Evolutionary conservation across 2,113 vertebrate species (phyloP), one percentile per base, ranked within the genome.

Genomic region (Dromaius novaehollandiae): DNA sequence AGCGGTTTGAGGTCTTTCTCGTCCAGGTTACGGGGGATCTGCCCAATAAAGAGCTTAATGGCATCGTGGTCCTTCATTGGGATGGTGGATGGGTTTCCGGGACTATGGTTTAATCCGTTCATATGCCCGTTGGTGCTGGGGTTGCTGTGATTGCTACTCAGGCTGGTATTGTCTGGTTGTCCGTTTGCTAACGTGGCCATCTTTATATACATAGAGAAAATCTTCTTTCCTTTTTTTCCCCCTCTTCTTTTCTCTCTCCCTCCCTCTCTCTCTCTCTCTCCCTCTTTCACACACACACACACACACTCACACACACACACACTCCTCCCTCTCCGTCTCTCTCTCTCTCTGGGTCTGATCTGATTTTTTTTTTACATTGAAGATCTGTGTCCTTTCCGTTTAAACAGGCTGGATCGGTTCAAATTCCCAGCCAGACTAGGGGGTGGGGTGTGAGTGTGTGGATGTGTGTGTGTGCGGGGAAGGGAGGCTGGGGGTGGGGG

Each of bases 41-140:
- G 99, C 96, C 99, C 99, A 98, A 99, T 99, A 99, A 99, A 99
- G 97, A 99, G 99, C 99, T 99, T 99, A 98, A 99, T 99, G 98
- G 99, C 99, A 99, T 99, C 99, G 98, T 99, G 99, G 98, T 99
- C 99, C 98, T 99, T 99, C 99, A 99, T 99, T 98, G 99, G 99
- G 98, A 99, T 99, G 98, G 99, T 99, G 98, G 98, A 99, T 97
- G 99, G 98, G 99, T 99, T 99, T 98, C 98, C 98, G 98, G 99
- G 99, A 98, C 99, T 99, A 98, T 98, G 99, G 98, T 98, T 99
- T 99, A 99, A 99, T 99, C 99, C 99, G 98, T 99, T 99, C 99
- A 99, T 99, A 97, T 99, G 99, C 98, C 99, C 99, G 98, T 99
- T 99, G 97, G 98, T 99, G 98, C 97, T 99, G 98, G 98, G 98